Evolutionary conservation across 2,113 vertebrate genomes (phyloP), one percentile per base, ranked within the genome.

Genomic region (Entosphenus tridentatus): DNA sequence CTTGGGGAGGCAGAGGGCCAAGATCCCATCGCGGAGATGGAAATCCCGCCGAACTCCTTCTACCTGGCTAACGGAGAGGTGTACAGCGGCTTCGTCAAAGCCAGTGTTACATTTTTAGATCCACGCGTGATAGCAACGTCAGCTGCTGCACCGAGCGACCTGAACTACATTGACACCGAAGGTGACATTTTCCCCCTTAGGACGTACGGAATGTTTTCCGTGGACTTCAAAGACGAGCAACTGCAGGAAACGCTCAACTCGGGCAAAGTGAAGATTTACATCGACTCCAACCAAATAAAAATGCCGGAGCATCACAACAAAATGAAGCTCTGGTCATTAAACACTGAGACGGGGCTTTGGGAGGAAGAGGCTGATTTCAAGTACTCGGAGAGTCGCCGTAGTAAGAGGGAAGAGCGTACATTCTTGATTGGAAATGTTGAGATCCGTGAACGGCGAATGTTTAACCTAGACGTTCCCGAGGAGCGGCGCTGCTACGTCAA

Each of bases 391-490:
- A 74, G 72, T 4, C 72, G 71, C 1, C 78, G 88, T 2, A 77
- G 73, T 17, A 93, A 82, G 72, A 78, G 93, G 11, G 93, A 96
- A 77, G 93, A 97, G 72, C 83, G 93, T 9, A 84, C 85, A 0
- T 97, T 97, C 75, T 79, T 96, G 13, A 84, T 90, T 21, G 93
- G 93, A 58, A 91, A 90, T 72, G 78, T 92, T 81, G 86, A 96
- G 79, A 82, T 97, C 71, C 82, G 89, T 12, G 93, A 96, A 75
- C 81, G 93, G 2, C 81, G 93, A 0, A 81, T 97, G 56, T 97
- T 97, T 75, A 97, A 97, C 77, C 79, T 97, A 71, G 93, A 97
- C 1, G 93, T 97, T 69, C 89, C 93, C 0, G 93, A 96, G 81
- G 85, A 81, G 67, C 84, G 91, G n/a, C 86, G 93, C 57, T 97